Percentiles rank a stretch among this genome's conserved stretches.
phyloP scores from a whole-genome alignment of 1,140 invertebrate species.

The Drosophila nigrodunni region DNA sequence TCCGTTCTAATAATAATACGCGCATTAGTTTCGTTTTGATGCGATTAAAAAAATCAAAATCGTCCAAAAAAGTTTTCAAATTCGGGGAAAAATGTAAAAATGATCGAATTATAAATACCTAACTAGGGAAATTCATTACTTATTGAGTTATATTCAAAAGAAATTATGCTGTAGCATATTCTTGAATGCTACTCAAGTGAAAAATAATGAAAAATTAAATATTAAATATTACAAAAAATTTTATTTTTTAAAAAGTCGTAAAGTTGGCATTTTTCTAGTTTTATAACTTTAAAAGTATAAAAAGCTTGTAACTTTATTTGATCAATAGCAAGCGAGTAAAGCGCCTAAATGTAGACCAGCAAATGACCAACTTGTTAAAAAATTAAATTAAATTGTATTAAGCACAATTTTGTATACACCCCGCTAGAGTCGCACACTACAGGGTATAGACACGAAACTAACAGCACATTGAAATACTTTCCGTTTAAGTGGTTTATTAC shows the following conservation, averaged over 20 bases:
- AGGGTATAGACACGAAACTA: conserved; percentile 41
- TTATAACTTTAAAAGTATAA: too few relatives aligned
- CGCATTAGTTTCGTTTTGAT: conserved; percentile 76
- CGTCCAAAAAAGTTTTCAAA: conserved; percentile 28
- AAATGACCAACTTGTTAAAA: neutral
- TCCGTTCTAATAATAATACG: conserved; percentile 75
- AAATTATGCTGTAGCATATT: too few relatives aligned
- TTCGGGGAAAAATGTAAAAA: conserved; percentile 1
- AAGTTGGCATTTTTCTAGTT: too few relatives aligned
- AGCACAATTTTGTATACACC: neutral
- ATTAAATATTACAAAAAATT: too few relatives aligned
- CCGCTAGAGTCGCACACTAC: neutral
- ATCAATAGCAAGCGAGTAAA: neutral
- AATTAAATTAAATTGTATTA: neutral
- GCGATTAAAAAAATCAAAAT: conserved; percentile 66
- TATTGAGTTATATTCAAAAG: too few relatives aligned
- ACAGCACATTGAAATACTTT: conserved; percentile 61
- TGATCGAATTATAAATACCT: conserved; percentile 1
- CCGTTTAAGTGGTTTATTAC: conserved; percentile 72
- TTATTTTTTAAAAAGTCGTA: too few relatives aligned
- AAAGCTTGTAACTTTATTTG: too few relatives aligned
- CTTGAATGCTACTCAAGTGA: too few relatives aligned
- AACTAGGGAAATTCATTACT: too few relatives aligned
- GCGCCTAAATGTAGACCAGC: too few relatives aligned
- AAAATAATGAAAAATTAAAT: too few relatives aligned